These are phyloP conservation scores for Brachyrhaphis roseni DNA, from an alignment of 2,797 vertebrate genomes.

Conservation along the genomic window DNA sequence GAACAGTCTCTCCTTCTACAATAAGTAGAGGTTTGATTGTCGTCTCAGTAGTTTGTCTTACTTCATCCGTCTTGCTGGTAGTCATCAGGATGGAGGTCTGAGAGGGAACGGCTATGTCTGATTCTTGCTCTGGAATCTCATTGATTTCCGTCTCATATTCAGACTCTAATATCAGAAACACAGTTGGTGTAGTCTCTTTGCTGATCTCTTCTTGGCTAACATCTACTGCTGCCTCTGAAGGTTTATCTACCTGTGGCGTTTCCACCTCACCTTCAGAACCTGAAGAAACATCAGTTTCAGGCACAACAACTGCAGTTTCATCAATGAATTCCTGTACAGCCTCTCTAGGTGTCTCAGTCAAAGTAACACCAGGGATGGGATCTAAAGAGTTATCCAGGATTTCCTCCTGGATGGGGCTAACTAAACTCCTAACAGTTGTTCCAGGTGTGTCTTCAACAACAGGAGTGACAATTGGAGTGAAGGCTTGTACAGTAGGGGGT, in stretches of 20 bases:
- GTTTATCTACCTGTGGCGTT: not conserved
- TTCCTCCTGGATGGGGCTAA: not conserved
- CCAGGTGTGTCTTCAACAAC: not conserved
- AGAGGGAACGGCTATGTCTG: conserved; percentile 13
- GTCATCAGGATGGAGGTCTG: conserved; percentile 1
- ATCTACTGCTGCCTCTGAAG: conserved; percentile 9
- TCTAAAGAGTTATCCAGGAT: conserved; percentile 16
- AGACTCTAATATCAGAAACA: conserved; percentile 18
- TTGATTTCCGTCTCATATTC: conserved; percentile 22
- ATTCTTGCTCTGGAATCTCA: conserved; percentile 28
- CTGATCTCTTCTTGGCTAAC: not conserved
- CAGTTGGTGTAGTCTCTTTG: conserved; percentile 10
- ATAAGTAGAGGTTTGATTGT: conserved; percentile 19
- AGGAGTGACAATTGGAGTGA: not conserved
- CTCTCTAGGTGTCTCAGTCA: not conserved
- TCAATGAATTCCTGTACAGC: not conserved
- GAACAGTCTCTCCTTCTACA: conserved; percentile 11
- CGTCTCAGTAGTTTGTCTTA: not conserved
- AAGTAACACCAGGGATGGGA: not conserved
- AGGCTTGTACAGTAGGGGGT: conserved; percentile 6
- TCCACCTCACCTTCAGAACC: conserved; percentile 13
- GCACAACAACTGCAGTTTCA: not conserved
- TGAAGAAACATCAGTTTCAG: conserved; percentile 2
- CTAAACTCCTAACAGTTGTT: not conserved
- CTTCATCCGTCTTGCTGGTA: not conserved